Conservation (phyloP, 1,140 invertebrate genomes). For the Rhynchophorus ferrugineus region DNA sequence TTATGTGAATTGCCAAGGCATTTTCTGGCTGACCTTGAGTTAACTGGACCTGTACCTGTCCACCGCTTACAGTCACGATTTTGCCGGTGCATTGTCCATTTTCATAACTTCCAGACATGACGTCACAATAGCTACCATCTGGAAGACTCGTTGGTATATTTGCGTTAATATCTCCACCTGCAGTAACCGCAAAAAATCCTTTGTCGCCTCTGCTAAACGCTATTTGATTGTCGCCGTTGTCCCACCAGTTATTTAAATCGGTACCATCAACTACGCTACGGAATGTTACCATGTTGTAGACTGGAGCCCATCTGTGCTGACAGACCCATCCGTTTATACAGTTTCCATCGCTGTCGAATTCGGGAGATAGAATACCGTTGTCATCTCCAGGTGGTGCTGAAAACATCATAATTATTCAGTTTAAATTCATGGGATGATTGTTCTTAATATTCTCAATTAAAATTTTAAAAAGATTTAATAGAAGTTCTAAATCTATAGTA, state of each 20-base stretch:
- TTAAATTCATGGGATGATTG: no score
- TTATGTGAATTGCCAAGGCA: slow-evolving; percentile 69
- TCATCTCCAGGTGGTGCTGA: slow-evolving; percentile 53
- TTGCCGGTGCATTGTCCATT: slow-evolving; percentile 65
- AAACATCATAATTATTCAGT: slow-evolving; percentile 20
- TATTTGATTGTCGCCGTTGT: slow-evolving; percentile 65
- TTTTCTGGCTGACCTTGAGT: slow-evolving; percentile 54
- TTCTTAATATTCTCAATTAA: no score
- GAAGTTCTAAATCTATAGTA: no score
- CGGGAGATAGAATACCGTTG: slow-evolving; percentile 56
- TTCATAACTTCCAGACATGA: slow-evolving; percentile 65
- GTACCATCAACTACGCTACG: slow-evolving; percentile 55
- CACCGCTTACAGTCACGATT: slow-evolving; percentile 54
- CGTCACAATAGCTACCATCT: slow-evolving; percentile 75
- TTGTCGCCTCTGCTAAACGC: slow-evolving; percentile 64
- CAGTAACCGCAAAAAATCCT: slow-evolving; percentile 70
- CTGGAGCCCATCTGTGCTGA: slow-evolving; percentile 80
- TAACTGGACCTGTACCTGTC: slow-evolving; percentile 57
- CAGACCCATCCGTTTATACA: slow-evolving; percentile 82
- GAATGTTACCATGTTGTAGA: slow-evolving; percentile 74
- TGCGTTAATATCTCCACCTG: slow-evolving; percentile 49
- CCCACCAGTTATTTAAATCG: slow-evolving; percentile 60
- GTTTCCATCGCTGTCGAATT: slow-evolving; percentile 54
- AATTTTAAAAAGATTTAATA: no score
- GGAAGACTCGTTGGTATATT: slow-evolving; percentile 62